Percentiles rank a stretch among this genome's conserved stretches.
These are phyloP conservation scores for Tachina fera DNA, from an alignment of 2,888 invertebrate genomes.

Conservation along the genomic window DNA sequence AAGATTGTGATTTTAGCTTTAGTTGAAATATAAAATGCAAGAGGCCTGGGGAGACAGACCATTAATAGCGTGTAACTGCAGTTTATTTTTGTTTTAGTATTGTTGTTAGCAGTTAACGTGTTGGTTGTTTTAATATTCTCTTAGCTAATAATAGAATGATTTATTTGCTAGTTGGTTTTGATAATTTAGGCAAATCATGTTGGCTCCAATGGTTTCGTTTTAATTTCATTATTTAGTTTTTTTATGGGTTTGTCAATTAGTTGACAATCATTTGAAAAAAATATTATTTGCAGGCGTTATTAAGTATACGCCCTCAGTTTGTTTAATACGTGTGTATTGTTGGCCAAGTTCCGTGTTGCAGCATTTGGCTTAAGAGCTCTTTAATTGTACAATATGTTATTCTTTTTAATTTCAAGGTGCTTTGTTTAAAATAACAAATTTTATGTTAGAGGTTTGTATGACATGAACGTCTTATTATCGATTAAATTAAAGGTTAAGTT, in stretches of 20 bases:
- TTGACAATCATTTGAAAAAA: neutral
- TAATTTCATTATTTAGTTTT: conserved; percentile 24
- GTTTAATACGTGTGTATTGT: neutral
- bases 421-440: conserved; percentile 20
- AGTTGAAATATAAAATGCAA: conserved; percentile 28
- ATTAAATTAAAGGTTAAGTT: conserved; percentile 24
- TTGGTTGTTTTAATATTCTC: conserved; percentile 23
- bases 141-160: conserved; percentile 42
- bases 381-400: conserved; percentile 3
- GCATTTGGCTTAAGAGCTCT: conserved; percentile 3
- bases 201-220: conserved; percentile 33
- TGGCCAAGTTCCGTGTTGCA: conserved; percentile 32
- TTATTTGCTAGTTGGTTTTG: conserved; percentile 26
- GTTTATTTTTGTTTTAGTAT: neutral
- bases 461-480: conserved; percentile 31
- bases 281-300: conserved; percentile 51
- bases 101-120: conserved; percentile 32
- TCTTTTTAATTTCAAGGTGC: conserved; percentile 37
- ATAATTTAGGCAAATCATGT: conserved; percentile 23
- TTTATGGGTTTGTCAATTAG: conserved; percentile 50
- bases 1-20: conserved; percentile 54
- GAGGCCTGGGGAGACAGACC: neutral
- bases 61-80: neutral
- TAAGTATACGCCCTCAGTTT: conserved; percentile 56
- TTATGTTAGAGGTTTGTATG: conserved; percentile 25